These are phyloP conservation scores for Turnix velox DNA, from an alignment of 2,113 vertebrate genomes.

Conservation along the genomic window DNA sequence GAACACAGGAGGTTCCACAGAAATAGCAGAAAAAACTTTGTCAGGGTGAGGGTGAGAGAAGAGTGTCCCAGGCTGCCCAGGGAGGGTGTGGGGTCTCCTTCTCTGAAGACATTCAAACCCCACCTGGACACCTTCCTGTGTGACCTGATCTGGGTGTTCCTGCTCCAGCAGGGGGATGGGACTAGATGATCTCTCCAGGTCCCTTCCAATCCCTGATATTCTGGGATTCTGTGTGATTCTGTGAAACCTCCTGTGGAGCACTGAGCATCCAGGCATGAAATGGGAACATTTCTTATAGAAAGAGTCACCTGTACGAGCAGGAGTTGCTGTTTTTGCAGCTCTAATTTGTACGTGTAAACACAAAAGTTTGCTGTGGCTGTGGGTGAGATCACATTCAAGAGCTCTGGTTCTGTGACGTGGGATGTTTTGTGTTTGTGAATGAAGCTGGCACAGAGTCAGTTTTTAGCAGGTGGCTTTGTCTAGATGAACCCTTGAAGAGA, in stretches of 20 bases:
- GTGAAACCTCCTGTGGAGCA: neutral
- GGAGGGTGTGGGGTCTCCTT: no score
- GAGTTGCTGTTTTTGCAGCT: neutral
- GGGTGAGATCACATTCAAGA: neutral
- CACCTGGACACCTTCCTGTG: no score
- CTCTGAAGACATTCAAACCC: no score
- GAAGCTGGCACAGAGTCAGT: neutral
- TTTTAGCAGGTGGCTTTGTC: slow-evolving; percentile 20
- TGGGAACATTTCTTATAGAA: slow-evolving; percentile 16
- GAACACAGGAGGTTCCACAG: no score
- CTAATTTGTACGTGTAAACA: slow-evolving; percentile 37
- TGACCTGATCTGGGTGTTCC: no score
- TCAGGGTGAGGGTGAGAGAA: no score
- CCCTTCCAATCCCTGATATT: no score
- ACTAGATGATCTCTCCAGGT: no score
- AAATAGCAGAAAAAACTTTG: no score
- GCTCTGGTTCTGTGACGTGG: rapidly evolving
- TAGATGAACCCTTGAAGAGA: neutral
- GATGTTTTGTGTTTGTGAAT: neutral
- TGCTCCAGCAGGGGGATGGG: no score
- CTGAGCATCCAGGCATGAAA: slow-evolving; percentile 36
- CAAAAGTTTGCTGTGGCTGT: neutral
- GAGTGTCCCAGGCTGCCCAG: no score
- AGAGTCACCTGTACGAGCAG: neutral
- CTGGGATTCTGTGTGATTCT: no score